Conservation (phyloP, 2,113 vertebrate genomes). For the Nibea albiflora region DNA sequence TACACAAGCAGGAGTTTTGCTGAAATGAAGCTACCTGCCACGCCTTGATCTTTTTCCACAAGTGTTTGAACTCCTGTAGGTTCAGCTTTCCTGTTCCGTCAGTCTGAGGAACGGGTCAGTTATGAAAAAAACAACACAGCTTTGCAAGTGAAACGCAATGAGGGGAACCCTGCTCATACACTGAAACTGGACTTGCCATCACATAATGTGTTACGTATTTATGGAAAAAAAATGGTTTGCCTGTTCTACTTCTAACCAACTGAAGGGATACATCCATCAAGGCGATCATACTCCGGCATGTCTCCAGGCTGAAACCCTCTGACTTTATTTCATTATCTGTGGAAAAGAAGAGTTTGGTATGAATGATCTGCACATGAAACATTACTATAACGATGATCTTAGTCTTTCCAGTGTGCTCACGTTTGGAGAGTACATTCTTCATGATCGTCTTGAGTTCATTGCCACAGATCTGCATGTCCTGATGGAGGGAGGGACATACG, state of each 20-base stretch:
- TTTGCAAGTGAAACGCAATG: too few relatives aligned
- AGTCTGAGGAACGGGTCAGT: conserved; percentile 84
- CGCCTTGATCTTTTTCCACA: conserved; percentile 97
- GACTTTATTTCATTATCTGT: conserved; percentile 90
- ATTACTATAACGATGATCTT: background rate
- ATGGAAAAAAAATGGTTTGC: background rate
- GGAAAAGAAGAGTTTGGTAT: background rate
- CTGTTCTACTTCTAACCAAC: background rate
- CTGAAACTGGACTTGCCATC: background rate
- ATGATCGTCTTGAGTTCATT: conserved; percentile 93
- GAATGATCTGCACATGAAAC: background rate
- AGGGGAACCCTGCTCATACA: background rate
- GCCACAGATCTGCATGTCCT: conserved; percentile 98
- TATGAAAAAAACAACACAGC: conserved; percentile 28
- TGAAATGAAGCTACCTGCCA: conserved; percentile 89
- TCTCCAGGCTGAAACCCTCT: conserved; percentile 93
- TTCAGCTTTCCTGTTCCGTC: conserved; percentile 95
- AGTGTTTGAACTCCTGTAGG: conserved; percentile 93
- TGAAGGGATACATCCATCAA: conserved; percentile 97
- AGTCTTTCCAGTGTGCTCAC: conserved; percentile 80
- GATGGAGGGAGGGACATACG: conserved; percentile 40
- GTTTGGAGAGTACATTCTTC: conserved; percentile 90
- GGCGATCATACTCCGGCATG: conserved; percentile 98
- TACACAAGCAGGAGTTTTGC: background rate
- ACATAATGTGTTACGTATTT: background rate